Evolutionary conservation across 2,797 vertebrate genomes (phyloP), one percentile per base, ranked within the genome.

Genomic region (Toxotes lorentzi): DNA sequence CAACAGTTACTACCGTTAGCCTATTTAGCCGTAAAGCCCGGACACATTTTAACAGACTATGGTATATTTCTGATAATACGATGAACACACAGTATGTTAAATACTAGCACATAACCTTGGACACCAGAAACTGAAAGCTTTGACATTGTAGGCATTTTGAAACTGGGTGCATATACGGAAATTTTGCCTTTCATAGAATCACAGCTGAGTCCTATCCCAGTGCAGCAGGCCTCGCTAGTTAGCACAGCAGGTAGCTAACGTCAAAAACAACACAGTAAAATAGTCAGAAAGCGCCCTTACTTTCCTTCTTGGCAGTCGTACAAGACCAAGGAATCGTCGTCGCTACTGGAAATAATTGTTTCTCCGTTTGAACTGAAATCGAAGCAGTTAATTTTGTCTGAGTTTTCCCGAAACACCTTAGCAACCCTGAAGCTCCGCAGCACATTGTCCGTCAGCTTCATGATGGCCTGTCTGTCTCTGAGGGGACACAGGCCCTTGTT

Each of bases 371-470:
- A 98, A 71, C 98, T 99, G 93, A 99, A 99, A 66, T 99, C 98
- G 80, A 99, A 99, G 90, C 98, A 99, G 86, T 99, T 99, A 71
- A 99, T 99, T 93, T 99, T 99, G 92, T 99, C 98, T 9, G 97
- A 97, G 89, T 99, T 99, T 86, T 99, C 98, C 32, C 98, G 97
- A 82, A 99, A 99, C 70, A 99, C 98, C 94, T 99, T 99, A 51
- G 98, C 98, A 73, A 99, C 97, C 89, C 98, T 97, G 94, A 99
- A 99, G 94, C 98, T 99, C 95, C 98, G 96, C 93, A 99, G 95
- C 96, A 99, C 98, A 96, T 97, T 98, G 95, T 99, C 98, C 88
- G 97, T 99, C 85, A 99, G 96, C 97, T 99, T 99, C 98, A 99
- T 99, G 89, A 90, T 96, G 93, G 93, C 92, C 90, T 61, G 68